Evolutionary conservation across 1,140 invertebrate species (phyloP).

Genomic region (Lordiphosa collinella): DNA sequence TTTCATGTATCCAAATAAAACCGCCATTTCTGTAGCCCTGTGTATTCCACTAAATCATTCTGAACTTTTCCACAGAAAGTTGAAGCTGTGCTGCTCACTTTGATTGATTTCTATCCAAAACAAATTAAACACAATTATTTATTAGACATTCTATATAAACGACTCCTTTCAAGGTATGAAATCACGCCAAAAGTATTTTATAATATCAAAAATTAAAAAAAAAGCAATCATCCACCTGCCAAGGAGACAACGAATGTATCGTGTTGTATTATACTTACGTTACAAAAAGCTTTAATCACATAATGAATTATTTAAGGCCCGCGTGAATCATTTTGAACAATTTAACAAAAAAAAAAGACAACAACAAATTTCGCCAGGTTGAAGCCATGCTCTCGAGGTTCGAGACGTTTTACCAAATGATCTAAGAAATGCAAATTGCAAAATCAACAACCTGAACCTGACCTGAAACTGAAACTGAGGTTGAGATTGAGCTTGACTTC

Average conservation of each 20-base stretch:
- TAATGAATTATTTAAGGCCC: constrained; percentile 72
- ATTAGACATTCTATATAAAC: constrained; percentile 9
- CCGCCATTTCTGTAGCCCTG: too few species aligned
- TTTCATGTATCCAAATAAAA: too few species aligned
- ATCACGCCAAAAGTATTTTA: constrained; percentile 60
- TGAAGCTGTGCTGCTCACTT: neutral
- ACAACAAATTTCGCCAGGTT: constrained; percentile 45
- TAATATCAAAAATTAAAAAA: constrained; percentile 37
- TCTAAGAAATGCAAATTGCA: constrained; percentile 60
- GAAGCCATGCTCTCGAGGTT: neutral
- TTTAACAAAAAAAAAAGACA: constrained; percentile 35
- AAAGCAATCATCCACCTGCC: constrained; percentile 31
- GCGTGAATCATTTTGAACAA: constrained; percentile 47
- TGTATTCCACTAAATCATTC: too few species aligned
- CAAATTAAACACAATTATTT: constrained; percentile 27
- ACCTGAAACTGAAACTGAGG: constrained; percentile 10
- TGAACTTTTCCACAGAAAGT: neutral
- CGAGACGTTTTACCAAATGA: constrained; percentile 27
- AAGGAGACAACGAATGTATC: constrained; percentile 21
- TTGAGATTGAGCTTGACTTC: constrained; percentile 4
- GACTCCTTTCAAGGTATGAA: constrained; percentile 36
- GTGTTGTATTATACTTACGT: constrained; percentile 20
- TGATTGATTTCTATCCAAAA: neutral
- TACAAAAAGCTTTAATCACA: constrained; percentile 48
- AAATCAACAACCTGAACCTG: constrained; percentile 16